These are phyloP conservation scores for Ophioninae sp. DNA, from an alignment of 2,888 invertebrate species.

Conservation along the genomic window DNA sequence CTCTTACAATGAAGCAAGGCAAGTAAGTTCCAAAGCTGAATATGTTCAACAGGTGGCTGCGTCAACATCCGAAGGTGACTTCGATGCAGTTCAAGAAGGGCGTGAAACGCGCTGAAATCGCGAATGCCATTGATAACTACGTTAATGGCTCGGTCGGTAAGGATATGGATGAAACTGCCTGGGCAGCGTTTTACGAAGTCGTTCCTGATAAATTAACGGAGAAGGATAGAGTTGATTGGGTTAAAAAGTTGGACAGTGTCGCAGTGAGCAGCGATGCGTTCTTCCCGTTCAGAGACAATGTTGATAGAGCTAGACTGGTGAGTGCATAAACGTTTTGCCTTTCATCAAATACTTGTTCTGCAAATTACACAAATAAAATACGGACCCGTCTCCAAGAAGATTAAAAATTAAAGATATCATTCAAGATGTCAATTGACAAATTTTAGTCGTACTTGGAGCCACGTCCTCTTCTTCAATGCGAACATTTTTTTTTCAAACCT, in stretches of 20 bases:
- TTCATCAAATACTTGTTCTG: background rate
- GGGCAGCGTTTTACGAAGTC: slow-evolving; percentile 88
- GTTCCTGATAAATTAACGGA: slow-evolving; percentile 88
- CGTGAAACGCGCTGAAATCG: slow-evolving; percentile 94
- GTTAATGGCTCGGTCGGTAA: slow-evolving; percentile 96
- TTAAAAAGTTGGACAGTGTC: slow-evolving; percentile 87
- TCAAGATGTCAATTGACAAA: too few species aligned
- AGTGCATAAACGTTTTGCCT: slow-evolving; percentile 58
- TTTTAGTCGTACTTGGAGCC: too few species aligned
- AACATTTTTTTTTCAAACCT: too few species aligned
- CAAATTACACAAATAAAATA: background rate
- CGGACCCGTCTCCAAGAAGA: too few species aligned
- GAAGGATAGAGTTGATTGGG: slow-evolving; percentile 87
- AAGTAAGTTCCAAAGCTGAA: background rate
- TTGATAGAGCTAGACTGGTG: slow-evolving; percentile 95
- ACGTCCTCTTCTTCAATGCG: too few species aligned
- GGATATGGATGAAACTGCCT: slow-evolving; percentile 90
- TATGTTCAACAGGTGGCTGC: slow-evolving; percentile 88
- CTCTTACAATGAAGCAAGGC: background rate
- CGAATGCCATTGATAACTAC: slow-evolving; percentile 97
- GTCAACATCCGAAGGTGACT: slow-evolving; percentile 94
- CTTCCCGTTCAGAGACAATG: slow-evolving; percentile 98
- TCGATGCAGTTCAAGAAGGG: slow-evolving; percentile 92
- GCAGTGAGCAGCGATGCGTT: slow-evolving; percentile 98
- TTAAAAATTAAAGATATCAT: too few species aligned